phyloP scores from a whole-genome alignment of 2,113 vertebrate genomes.

The Sapayoa aenigma region DNA sequence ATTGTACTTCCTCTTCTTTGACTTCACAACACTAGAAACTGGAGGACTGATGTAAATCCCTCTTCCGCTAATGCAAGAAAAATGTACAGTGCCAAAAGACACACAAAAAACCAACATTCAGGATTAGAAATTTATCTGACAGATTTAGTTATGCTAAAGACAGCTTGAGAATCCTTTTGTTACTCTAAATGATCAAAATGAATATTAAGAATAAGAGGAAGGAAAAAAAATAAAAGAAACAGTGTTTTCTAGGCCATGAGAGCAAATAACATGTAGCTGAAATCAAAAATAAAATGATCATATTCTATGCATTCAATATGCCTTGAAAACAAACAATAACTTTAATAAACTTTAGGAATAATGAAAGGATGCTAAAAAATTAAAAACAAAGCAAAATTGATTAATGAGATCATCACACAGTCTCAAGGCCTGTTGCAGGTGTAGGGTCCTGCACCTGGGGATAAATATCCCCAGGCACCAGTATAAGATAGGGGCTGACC shows the following conservation, averaged over 20 bases:
- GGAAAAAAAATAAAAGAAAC: not conserved
- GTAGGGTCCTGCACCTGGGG: not conserved
- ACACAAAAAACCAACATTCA: fast-evolving
- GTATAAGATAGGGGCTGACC: not conserved
- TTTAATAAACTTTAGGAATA: not conserved
- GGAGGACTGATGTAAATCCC: not conserved
- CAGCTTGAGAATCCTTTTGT: not conserved
- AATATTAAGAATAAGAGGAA: not conserved
- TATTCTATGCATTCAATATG: not conserved
- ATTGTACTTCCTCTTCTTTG: not conserved
- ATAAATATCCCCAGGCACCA: not conserved
- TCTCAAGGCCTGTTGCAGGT: not conserved
- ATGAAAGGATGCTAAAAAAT: not conserved
- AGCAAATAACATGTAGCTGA: not conserved
- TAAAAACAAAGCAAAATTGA: not conserved
- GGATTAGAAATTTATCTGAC: not conserved
- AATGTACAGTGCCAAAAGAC: not conserved
- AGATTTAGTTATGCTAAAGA: not conserved
- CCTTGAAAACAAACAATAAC: not conserved
- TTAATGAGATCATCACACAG: fast-evolving
- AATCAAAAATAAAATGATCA: not conserved
- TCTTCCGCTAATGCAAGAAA: not conserved
- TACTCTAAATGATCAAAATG: not conserved
- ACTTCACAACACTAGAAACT: not conserved
- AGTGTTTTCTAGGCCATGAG: not conserved